Evolutionary conservation across 2,888 invertebrate species (phyloP), one percentile per base, ranked within the genome.

Genomic region (Diplazon laetatorius): DNA sequence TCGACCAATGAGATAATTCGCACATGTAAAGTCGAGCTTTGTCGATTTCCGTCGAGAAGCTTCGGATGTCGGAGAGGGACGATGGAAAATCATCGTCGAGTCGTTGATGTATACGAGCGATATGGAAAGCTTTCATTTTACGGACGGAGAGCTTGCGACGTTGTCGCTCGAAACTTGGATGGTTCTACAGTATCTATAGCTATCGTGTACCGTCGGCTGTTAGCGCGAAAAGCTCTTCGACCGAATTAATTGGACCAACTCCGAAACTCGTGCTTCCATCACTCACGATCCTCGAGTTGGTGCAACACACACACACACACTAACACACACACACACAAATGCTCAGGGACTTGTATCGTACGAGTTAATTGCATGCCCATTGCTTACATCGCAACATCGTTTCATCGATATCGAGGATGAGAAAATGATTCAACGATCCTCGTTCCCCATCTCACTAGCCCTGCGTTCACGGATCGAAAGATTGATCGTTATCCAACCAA

Each of bases 231-330:
- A 65, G 39, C 65, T 52, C 65, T 65, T 50, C 60, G 50, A 65
- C 65, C 50, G 70, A 65, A 42, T 76, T 70, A 70, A 70, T 70
- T 76, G 48, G 35, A 42, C 57, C 35, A 76, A 59, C 50, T 70
- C 59, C n/a, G 30, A 42, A 55, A 35, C 39, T n/a, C 46, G 35
- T 35, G 46, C 39, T n/a, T 2, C 12, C 16, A 16, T 25, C 44
- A 22, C 44, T 62, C 60, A 20, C 39, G 52, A 39, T 39, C 42
- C 39, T 10, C 65, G 20, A n/a, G 16, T 22, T 16, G 9, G 37
- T n/a, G 25, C 10, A 52, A 39, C 30, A n/a, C 25, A 16, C 16
- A n/a, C 37, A 20, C 35, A 30, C n/a, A 9, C 5, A n/a, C n/a
- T n/a, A 52, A 39, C 30, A n/a, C 25, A 16, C 16, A n/a, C 37